Evolutionary conservation across 1,140 invertebrate species (phyloP), one percentile per base, ranked within the genome.

Genomic region (Triops cancriformis): DNA sequence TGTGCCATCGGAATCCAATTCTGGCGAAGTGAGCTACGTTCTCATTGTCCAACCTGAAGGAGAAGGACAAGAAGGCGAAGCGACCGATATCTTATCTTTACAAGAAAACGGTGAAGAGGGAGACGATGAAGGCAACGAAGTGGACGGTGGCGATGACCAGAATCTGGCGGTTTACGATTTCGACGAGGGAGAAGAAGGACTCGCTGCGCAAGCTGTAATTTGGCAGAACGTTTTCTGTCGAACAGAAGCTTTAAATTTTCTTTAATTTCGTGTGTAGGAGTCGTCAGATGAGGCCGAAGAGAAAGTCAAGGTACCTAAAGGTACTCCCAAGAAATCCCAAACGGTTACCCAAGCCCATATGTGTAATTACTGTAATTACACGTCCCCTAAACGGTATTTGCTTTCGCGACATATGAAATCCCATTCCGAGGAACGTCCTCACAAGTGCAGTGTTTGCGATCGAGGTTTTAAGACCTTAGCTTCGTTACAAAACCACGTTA

Each of bases 401-500:
- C 85, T 99, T 5, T 91, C 94, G 0, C 88, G 96, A 0, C 97
- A 99, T 83, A 95, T 98, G 93, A 97, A 96, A 83, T 93, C 93
- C 1, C 97, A 99, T 85, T 97, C 94, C 0, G 94, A 96, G 82
- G 96, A 98, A 82, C 86, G 95, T 27, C 95, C 96, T 0, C 95
- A 97, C 83, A 97, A 97, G 83, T 99, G 95, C 84, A 91, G 90
- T 73, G 93, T 98, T 26, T 98, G 96, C 85, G 94, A 97, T 81
- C 88, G 95, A 73, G 95, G 95, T 7, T 99, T 99, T 83, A 98
- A 98, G 86, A 97, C 96, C 0, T 83, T 94, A 26, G 94, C 95
- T 1, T 96, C 95, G 0, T 85, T 98, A 28, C 93, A 97, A 81
- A 99, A 98, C 84, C 96, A 98, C 85, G 91, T 97, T 1, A 98